Base-by-base conservation (phyloP, 2,113 vertebrate species). In the Eclectus roratus region DNA sequence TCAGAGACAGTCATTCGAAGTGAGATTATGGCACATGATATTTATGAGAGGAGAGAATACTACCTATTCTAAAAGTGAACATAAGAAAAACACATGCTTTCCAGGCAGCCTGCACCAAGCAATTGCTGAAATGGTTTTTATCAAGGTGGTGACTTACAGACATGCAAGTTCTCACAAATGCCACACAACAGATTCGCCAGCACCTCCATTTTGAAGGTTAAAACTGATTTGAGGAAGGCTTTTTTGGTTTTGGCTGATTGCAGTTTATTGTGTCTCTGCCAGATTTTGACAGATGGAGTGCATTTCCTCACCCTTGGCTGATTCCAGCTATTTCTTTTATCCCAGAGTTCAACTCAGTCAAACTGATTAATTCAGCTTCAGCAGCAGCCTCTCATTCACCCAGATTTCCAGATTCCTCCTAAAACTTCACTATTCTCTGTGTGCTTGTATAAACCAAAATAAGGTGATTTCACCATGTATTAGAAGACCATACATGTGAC, bases 1-100 rank as follows among this genome's bases (percentile, higher is more conserved):
- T 80, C 25, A 6, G 21, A 31, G 27, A 18, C 20, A 25, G 33
- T 16, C 49, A 2, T 18, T 43, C 44, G 7, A 15, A 43, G 31
- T 25, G 35, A 44, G 25, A 41, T 44, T 7, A 37, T 2, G 1
- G 65, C 39, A 66, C 7, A 0, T 13, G 24, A 3, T 15, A 39
- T 39, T 80, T 23, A 63, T 19, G 41, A n/a, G 17, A 37, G 31
- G 39, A 39, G 11, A 74, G 27, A 80, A 64, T 15, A 37, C 27
- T 7, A 15, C 17, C 1, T 6, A 58, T 47, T 88, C 46, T 28
- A 28, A 35, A 46, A 37, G 27, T 0, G 2, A 55, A 56, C 31
- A 66, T 5, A 29, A 60, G 70, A n/a, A 78, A 74, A 76, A 20
- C 35, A 31, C 24, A 7, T 1, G 0, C 11, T 41, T n/a, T 50